A percentile compares a stretch with the other conserved stretches of the same genome.
phyloP scores from a whole-genome alignment of 2,888 invertebrate genomes.

The Brenthis daphne region DNA sequence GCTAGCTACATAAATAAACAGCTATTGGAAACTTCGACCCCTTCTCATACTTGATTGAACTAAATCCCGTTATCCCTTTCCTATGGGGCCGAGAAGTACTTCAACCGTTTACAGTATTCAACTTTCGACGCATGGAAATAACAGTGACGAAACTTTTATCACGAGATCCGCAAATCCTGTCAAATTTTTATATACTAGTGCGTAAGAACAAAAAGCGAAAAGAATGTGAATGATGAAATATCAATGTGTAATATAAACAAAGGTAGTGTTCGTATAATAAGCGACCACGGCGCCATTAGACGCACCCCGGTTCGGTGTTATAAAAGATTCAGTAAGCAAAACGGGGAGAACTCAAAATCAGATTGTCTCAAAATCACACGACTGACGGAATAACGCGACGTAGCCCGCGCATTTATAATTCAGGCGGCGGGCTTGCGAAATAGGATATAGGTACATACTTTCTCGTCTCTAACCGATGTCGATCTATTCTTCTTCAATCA shows the following conservation, averaged over 20 bases:
- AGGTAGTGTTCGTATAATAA: constrained; percentile 43
- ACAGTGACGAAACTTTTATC: constrained; percentile 13
- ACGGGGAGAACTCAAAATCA: constrained; percentile 78
- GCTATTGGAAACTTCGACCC: constrained; percentile 44
- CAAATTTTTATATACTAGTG: neutral
- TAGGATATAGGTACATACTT: constrained; percentile 52
- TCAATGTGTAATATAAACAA: constrained; percentile 37
- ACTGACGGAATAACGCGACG: constrained; percentile 67
- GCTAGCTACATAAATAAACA: constrained; percentile 45
- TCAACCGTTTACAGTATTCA: constrained; percentile 46
- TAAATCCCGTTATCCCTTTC: constrained; percentile 47
- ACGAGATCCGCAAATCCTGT: constrained; percentile 6
- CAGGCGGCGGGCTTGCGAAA: constrained; percentile 54
- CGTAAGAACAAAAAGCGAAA: neutral
- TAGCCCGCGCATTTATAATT: constrained; percentile 74
- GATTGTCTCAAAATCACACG: constrained; percentile 81
- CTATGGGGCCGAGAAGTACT: constrained; percentile 44
- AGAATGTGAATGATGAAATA: too few species aligned
- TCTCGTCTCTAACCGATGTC: constrained; percentile 56
- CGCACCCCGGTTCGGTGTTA: constrained; percentile 62
- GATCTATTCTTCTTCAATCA: constrained; percentile 52
- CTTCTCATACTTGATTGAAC: constrained; percentile 48
- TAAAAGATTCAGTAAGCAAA: constrained; percentile 78
- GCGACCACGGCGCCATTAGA: constrained; percentile 69
- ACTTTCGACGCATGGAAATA: constrained; percentile 28